phyloP scores from a whole-genome alignment of 2,113 vertebrate genomes.

The Mirza zaza region DNA sequence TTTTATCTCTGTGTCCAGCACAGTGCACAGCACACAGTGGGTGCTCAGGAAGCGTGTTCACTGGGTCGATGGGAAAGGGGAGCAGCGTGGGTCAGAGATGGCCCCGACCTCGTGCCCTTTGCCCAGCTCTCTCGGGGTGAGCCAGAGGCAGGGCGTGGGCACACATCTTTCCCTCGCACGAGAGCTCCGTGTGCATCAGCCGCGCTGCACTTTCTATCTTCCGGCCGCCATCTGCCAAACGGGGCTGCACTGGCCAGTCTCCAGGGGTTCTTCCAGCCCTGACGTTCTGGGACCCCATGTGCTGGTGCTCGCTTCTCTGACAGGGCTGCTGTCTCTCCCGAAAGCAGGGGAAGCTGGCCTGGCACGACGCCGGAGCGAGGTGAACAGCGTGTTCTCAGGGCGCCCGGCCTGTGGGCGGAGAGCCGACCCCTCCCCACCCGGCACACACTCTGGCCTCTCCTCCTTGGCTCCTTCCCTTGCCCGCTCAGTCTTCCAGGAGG shows the following conservation, averaged over 20 bases:
- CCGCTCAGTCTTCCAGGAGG: background rate
- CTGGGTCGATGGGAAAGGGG: background rate
- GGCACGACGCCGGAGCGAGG: background rate
- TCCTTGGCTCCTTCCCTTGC: background rate
- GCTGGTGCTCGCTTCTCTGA: background rate
- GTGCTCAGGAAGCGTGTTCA: background rate
- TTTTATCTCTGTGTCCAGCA: background rate
- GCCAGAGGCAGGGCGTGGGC: background rate
- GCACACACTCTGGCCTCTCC: background rate
- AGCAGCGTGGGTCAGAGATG: background rate
- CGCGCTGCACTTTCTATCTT: background rate
- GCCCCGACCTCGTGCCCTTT: too few species aligned
- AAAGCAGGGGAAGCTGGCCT: background rate
- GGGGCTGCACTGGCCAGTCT: background rate
- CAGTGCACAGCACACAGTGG: background rate
- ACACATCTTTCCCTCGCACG: background rate
- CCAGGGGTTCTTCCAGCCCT: background rate
- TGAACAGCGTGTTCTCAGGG: constrained; percentile 30
- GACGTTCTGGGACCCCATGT: background rate
- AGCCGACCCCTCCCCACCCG: background rate
- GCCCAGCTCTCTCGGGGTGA: background rate
- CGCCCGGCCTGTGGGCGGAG: background rate
- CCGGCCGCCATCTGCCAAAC: background rate
- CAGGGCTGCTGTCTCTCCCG: background rate
- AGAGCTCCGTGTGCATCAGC: background rate